Percentiles rank a stretch among this genome's conserved stretches.
These are phyloP conservation scores for Saturnia pavonia DNA, from an alignment of 2,888 invertebrate genomes.

Conservation along the genomic window DNA sequence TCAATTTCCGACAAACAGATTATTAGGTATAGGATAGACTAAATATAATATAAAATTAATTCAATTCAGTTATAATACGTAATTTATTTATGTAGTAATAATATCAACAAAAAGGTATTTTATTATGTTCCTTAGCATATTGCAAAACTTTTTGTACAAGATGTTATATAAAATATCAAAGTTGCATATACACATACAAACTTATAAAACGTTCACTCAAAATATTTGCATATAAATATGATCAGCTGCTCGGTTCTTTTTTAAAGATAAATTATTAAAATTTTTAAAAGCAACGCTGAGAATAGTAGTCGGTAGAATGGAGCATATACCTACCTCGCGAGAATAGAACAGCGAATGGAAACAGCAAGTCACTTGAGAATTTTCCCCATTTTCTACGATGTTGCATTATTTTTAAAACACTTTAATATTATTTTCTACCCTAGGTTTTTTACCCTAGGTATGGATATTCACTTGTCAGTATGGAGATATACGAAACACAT, in stretches of 20 bases:
- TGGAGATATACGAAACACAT: background rate
- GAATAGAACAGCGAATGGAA: conserved; percentile 46
- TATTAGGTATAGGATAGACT: too few species aligned
- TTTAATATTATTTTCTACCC: conserved; percentile 16
- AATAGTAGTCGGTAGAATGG: conserved; percentile 39
- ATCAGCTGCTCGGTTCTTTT: conserved; percentile 29
- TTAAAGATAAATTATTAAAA: conserved; percentile 51
- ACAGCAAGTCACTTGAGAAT: conserved; percentile 50
- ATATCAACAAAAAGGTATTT: background rate
- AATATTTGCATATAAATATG: conserved; percentile 29
- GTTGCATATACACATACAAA: background rate
- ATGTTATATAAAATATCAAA: background rate
- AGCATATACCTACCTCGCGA: conserved; percentile 42
- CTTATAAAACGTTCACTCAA: conserved; percentile 22
- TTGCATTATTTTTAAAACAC: conserved; percentile 45
- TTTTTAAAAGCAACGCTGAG: conserved; percentile 45
- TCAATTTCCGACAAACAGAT: too few species aligned
- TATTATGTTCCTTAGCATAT: background rate
- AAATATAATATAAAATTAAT: too few species aligned
- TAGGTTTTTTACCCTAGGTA: background rate
- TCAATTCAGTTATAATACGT: too few species aligned
- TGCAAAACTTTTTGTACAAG: background rate
- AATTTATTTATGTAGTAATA: background rate
- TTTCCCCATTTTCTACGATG: conserved; percentile 42
- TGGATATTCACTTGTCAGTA: background rate